Evolutionary conservation across 35 echinoderm and acorn worm genomes (phyloP).

Genomic region (Heliocidaris erythrogramma): DNA sequence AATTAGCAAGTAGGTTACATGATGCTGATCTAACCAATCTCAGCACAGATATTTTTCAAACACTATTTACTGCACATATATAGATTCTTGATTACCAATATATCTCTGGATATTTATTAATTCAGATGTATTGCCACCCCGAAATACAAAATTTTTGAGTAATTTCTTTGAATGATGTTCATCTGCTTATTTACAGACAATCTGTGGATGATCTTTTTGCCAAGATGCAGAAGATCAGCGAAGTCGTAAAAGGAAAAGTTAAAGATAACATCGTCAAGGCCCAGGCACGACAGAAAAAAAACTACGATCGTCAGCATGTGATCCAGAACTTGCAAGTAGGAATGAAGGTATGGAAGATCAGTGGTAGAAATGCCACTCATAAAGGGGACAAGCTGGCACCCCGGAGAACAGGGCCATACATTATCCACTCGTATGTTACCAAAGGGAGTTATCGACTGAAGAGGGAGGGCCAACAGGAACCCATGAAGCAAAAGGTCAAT

Average conservation of each 20-base stretch:
- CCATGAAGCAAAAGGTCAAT: conserved; percentile 21
- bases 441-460: neutral
- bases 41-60: too few relatives aligned
- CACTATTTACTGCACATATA: too few relatives aligned
- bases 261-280: neutral
- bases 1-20: too few relatives aligned
- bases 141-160: too few relatives aligned
- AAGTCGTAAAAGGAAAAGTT: neutral
- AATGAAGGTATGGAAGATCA: neutral
- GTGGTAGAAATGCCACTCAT: neutral
- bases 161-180: too few relatives aligned
- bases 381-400: neutral
- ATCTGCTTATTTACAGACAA: too few relatives aligned
- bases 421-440: neutral
- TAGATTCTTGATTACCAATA: too few relatives aligned
- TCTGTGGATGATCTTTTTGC: neutral
- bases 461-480: neutral
- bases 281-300: neutral
- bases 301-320: neutral
- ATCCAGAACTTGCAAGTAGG: neutral
- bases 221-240: conserved; percentile 3
- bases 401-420: neutral
- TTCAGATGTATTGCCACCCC: too few relatives aligned
- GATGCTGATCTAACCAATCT: too few relatives aligned
- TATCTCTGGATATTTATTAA: too few relatives aligned